phyloP scores from a whole-genome alignment of 2,797 vertebrate species.

The Furcifer pardalis region DNA sequence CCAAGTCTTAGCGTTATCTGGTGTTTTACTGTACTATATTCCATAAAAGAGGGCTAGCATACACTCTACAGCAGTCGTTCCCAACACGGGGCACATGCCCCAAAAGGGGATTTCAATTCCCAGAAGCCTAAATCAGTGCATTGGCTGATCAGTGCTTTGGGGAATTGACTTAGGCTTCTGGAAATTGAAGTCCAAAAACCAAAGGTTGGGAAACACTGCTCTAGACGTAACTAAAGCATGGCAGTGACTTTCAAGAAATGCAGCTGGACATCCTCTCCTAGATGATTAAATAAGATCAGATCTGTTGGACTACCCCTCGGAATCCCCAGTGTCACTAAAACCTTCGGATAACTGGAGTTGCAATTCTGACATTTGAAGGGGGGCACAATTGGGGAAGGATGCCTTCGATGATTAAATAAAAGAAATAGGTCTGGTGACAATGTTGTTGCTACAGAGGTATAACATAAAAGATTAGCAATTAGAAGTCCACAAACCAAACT shows the following conservation, averaged over 20 bases:
- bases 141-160: too few relatives aligned
- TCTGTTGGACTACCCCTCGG: neutral
- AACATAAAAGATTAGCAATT: neutral
- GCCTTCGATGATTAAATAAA: neutral
- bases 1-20: too few relatives aligned
- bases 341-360: neutral
- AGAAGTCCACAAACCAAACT: neutral
- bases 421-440: neutral
- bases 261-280: neutral
- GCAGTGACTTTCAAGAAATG: too few relatives aligned
- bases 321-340: neutral
- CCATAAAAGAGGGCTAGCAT: too few relatives aligned
- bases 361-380: neutral
- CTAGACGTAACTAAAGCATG: neutral
- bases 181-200: too few relatives aligned
- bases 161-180: too few relatives aligned
- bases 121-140: too few relatives aligned
- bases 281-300: neutral
- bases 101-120: too few relatives aligned
- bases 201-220: too few relatives aligned
- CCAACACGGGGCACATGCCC: too few relatives aligned
- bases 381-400: neutral
- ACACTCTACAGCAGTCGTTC: too few relatives aligned
- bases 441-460: neutral
- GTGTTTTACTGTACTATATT: too few relatives aligned